Base-by-base conservation (phyloP, 2,888 invertebrate species). In the Noctua janthe region DNA sequence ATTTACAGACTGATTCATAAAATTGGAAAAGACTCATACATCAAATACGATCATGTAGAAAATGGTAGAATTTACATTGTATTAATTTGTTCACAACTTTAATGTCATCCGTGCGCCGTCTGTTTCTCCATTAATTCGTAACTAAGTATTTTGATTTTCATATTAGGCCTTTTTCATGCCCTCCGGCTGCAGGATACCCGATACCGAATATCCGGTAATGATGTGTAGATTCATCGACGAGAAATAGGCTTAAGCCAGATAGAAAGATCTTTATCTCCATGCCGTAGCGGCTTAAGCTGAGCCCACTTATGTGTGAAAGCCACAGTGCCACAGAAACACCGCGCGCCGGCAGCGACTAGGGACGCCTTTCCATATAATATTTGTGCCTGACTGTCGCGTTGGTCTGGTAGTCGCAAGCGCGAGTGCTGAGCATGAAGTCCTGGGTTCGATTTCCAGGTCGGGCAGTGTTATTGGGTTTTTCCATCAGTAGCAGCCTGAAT, bases 1-100 rank as follows among this genome's bases (percentile, higher is more conserved):
- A 71, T 86, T 86, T 81, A 83, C 82, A 83, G 88, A 88, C 88
- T 88, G 88, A 88, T 81, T 43, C 1, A 73, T 74, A 73, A 23
- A 54, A 75, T 76, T 83, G 54, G 70, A 76, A 82, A 86, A 87
- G 88, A 87, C 87, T 86, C 73, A 4, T 56, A 71, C 70, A 82
- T 80, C 79, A 74, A 64, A 56, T 29, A 56, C 29, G 15, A 74
- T 83, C 76, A 72, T 71, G 43, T 87, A 85, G 85, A 51, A 71
- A 73, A 0, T 78, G 35, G 56, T 85, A 87, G 88, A 74, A 66
- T 74, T 78, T 79, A 54, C 74, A 87, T 83, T 76, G 56, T 75
- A 67, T 62, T 75, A 70, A 72, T 79, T 17, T 67, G 54, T 79
- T 78, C 73, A 79, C 79, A 79, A 47, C n/a, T 66, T 62, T 15